Percentiles rank a stretch among this genome's conserved stretches.
Evolutionary conservation across 2,797 vertebrate species (phyloP).

Genomic region (Otolemur crassicaudatus): DNA sequence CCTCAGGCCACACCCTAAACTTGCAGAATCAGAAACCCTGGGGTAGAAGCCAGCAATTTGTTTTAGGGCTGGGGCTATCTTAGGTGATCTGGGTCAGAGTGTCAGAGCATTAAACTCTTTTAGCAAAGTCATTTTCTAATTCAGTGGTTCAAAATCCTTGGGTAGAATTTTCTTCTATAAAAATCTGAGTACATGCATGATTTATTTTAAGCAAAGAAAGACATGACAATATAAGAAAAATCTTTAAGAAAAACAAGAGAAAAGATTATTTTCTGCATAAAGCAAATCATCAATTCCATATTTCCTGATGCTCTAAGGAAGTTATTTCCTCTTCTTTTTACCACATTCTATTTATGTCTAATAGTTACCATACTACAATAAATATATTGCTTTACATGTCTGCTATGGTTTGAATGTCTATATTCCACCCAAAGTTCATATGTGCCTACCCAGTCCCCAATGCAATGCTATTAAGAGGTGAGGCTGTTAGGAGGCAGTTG

Average conservation of each 20-base stretch:
- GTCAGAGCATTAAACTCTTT: neutral
- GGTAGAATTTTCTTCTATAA: neutral
- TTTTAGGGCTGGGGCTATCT: neutral
- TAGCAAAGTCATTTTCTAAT: neutral
- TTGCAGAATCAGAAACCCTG: neutral
- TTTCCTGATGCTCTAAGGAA: neutral
- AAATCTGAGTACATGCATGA: neutral
- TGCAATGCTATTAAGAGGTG: neutral
- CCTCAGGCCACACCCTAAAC: neutral
- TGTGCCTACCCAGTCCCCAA: neutral
- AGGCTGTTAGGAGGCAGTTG: neutral
- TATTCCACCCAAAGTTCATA: neutral
- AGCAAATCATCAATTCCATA: neutral
- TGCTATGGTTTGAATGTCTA: neutral
- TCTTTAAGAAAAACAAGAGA: neutral
- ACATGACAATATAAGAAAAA: neutral
- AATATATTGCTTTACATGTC: neutral
- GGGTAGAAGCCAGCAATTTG: neutral
- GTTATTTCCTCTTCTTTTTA: neutral
- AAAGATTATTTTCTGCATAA: neutral
- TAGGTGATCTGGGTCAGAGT: neutral
- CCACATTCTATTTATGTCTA: neutral
- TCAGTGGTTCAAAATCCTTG: neutral
- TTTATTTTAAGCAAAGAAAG: slow-evolving; percentile 43
- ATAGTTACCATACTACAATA: neutral